Evolutionary conservation across 2,113 vertebrate genomes (phyloP).

Genomic region (Lagopus muta): DNA sequence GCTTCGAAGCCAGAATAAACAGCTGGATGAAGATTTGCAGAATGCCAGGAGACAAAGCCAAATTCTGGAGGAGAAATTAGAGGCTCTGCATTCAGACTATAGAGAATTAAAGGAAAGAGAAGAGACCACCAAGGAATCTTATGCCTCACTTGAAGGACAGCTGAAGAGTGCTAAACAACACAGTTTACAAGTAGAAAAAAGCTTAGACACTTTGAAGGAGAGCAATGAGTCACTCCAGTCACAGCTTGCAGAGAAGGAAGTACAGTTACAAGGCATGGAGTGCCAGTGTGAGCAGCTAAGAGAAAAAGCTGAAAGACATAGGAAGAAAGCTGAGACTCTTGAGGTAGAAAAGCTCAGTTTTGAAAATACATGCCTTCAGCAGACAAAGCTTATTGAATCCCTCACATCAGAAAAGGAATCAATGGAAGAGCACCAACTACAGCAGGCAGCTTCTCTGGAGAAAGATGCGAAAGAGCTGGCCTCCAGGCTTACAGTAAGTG

Average conservation of each 20-base stretch:
- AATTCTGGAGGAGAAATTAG: slow-evolving; percentile 72
- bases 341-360: slow-evolving; percentile 73
- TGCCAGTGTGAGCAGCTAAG: slow-evolving; percentile 71
- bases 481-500: slow-evolving; percentile 75
- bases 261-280: slow-evolving; percentile 71
- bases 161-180: slow-evolving; percentile 79
- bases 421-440: slow-evolving; percentile 73
- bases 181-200: slow-evolving; percentile 78
- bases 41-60: slow-evolving; percentile 73
- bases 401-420: slow-evolving; percentile 71
- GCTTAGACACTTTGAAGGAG: slow-evolving; percentile 75
- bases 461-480: slow-evolving; percentile 69
- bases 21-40: slow-evolving; percentile 82
- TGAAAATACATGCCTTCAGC: slow-evolving; percentile 74
- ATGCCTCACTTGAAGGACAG: slow-evolving; percentile 74
- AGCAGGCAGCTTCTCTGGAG: slow-evolving; percentile 53
- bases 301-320: slow-evolving; percentile 68
- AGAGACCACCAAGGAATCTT: slow-evolving; percentile 67
- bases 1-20: slow-evolving; percentile 77
- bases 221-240: slow-evolving; percentile 75
- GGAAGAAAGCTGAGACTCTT: slow-evolving; percentile 56
- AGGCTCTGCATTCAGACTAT: slow-evolving; percentile 77
- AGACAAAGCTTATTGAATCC: slow-evolving; percentile 63
- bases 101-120: slow-evolving; percentile 78
- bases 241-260: slow-evolving; percentile 77